phyloP scores from a whole-genome alignment of 2,797 vertebrate species.

The Manis pentadactyla region DNA sequence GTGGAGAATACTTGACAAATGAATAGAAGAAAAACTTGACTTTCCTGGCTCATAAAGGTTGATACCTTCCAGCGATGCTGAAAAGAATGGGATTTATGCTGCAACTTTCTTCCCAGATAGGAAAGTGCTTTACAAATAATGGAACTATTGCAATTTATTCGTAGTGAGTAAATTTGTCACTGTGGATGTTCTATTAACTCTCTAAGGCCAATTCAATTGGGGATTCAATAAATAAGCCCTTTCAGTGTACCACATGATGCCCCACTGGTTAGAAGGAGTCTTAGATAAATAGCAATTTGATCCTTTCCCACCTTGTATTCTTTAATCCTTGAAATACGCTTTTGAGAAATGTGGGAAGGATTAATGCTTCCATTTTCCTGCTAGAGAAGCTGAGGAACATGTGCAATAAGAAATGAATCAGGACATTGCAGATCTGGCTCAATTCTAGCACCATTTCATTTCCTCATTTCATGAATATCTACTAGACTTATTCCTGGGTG shows the following conservation, averaged over 20 bases:
- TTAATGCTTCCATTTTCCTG: neutral
- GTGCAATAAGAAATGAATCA: neutral
- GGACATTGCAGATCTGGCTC: neutral
- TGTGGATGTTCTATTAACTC: slow-evolving; percentile 62
- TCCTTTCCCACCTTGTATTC: slow-evolving; percentile 47
- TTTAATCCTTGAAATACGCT: slow-evolving; percentile 49
- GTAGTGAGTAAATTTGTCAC: slow-evolving; percentile 75
- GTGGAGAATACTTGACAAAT: slow-evolving; percentile 50
- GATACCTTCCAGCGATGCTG: slow-evolving; percentile 29
- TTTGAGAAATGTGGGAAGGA: slow-evolving; percentile 44
- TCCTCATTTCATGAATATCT: neutral
- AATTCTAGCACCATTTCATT: neutral
- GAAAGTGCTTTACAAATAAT: slow-evolving; percentile 73
- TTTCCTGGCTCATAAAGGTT: slow-evolving; percentile 44
- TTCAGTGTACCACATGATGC: neutral
- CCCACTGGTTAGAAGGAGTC: slow-evolving; percentile 25
- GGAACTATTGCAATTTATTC: slow-evolving; percentile 67
- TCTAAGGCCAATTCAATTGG: slow-evolving; percentile 65
- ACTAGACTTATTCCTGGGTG: neutral
- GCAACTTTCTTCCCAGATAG: slow-evolving; percentile 68
- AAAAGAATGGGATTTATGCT: slow-evolving; percentile 63
- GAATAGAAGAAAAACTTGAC: slow-evolving; percentile 30
- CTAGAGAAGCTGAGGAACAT: neutral
- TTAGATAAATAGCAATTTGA: slow-evolving; percentile 46
- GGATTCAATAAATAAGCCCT: slow-evolving; percentile 68